Conservation (phyloP, 2,888 invertebrate species). For the Drosophila mimica region DNA sequence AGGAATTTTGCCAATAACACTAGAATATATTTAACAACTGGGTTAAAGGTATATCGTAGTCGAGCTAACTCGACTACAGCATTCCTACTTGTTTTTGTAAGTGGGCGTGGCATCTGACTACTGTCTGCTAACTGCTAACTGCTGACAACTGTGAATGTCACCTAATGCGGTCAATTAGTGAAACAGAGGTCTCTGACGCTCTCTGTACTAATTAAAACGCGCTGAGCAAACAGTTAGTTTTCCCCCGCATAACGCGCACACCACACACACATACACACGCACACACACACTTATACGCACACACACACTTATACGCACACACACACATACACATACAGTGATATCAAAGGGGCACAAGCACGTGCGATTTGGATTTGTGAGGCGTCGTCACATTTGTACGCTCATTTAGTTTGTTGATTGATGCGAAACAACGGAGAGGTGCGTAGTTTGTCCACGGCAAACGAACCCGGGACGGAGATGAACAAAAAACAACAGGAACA, state of each 20-base stretch:
- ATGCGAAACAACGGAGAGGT: slow-evolving; percentile 38
- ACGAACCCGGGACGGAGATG: slow-evolving; percentile 19
- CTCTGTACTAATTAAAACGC: slow-evolving; percentile 71
- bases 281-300: neutral
- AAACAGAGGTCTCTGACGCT: slow-evolving; percentile 52
- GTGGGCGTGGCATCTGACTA: neutral
- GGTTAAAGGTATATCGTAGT: no score
- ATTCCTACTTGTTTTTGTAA: no score
- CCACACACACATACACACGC: neutral
- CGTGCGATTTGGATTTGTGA: slow-evolving; percentile 69
- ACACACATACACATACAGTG: neutral
- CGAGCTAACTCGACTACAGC: no score
- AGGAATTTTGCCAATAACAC: no score
- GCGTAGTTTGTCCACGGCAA: slow-evolving; percentile 18
- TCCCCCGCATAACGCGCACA: slow-evolving; percentile 7
- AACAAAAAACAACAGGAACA: neutral
- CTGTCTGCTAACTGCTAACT: slow-evolving; percentile 27
- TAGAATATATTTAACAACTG: no score
- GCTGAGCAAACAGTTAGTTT: slow-evolving; percentile 55
- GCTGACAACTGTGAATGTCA: slow-evolving; percentile 32
- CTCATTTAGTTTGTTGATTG: slow-evolving; percentile 65
- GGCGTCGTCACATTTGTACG: slow-evolving; percentile 54
- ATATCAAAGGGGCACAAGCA: slow-evolving; percentile 49
- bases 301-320: neutral
- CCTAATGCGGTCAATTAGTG: slow-evolving; percentile 74